Evolutionary conservation across 2,888 invertebrate genomes (phyloP).

Genomic region (Drosophila macrospina): DNA sequence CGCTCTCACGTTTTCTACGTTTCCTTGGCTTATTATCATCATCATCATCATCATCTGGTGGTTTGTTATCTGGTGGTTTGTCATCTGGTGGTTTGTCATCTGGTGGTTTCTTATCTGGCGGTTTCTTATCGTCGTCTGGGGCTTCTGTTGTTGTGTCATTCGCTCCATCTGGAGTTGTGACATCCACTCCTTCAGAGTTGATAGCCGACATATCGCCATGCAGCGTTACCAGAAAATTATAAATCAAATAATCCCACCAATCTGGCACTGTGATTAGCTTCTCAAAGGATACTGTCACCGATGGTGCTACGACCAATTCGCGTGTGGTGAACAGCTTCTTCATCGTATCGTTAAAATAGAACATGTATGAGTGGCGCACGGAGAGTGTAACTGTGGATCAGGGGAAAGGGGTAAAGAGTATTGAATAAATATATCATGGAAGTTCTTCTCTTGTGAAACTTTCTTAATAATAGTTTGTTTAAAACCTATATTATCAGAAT

Average conservation of each 20-base stretch:
- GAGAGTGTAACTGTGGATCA: slow-evolving; percentile 57
- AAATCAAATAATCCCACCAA: slow-evolving; percentile 71
- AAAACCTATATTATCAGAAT: too few relatives aligned
- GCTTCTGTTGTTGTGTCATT: neutral
- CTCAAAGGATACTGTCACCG: slow-evolving; percentile 58
- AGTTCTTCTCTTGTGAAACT: too few relatives aligned
- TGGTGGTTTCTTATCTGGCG: neutral
- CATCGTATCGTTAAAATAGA: slow-evolving; percentile 69
- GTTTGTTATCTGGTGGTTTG: neutral
- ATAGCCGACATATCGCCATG: slow-evolving; percentile 52
- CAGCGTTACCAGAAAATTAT: slow-evolving; percentile 61
- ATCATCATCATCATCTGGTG: neutral
- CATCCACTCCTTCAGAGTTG: neutral
- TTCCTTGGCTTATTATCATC: neutral
- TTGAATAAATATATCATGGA: too few relatives aligned
- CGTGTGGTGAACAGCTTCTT: slow-evolving; percentile 58
- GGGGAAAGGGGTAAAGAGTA: too few relatives aligned
- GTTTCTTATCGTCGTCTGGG: neutral
- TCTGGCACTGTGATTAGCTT: slow-evolving; percentile 64
- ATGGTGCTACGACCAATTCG: slow-evolving; percentile 45
- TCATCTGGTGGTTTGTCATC: neutral
- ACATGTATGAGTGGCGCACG: slow-evolving; percentile 67
- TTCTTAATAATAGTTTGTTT: too few relatives aligned
- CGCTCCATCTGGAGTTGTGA: too few relatives aligned
- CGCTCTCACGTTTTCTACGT: neutral